Evolutionary conservation across 2,888 invertebrate species (phyloP).

Genomic region (Hesperia comma): DNA sequence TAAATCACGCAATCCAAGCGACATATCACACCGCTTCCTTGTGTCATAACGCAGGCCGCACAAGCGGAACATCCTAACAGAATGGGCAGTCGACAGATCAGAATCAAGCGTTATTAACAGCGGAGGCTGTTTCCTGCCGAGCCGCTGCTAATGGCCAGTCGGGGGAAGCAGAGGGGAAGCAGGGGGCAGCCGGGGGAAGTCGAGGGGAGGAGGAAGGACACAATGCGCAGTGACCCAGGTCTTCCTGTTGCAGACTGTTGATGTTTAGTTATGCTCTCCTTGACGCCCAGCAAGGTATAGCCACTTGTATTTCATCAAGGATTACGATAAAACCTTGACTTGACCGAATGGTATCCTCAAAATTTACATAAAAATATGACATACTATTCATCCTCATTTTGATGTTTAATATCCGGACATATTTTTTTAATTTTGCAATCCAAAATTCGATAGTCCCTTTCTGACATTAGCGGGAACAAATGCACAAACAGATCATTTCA

Average conservation of each 20-base stretch:
- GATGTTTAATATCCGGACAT: too few relatives aligned
- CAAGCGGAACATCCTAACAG: conserved; percentile 41
- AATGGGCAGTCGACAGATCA: conserved; percentile 59
- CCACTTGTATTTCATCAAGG: too few relatives aligned
- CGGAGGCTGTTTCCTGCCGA: conserved; percentile 75
- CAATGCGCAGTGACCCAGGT: conserved; percentile 22
- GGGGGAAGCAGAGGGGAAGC: conserved; percentile 34
- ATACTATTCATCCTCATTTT: too few relatives aligned
- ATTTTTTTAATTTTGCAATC: too few relatives aligned
- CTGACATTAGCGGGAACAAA: too few relatives aligned
- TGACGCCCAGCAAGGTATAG: background rate
- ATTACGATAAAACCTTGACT: too few relatives aligned
- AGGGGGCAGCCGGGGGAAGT: conserved; percentile 2
- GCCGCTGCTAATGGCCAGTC: conserved; percentile 65
- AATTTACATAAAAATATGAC: too few relatives aligned
- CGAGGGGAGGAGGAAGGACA: conserved; percentile 36
- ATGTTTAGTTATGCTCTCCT: conserved; percentile 19
- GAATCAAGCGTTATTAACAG: conserved; percentile 78
- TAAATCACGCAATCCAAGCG: background rate
- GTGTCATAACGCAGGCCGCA: conserved; percentile 25
- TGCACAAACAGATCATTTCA: too few relatives aligned
- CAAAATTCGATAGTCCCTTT: too few relatives aligned
- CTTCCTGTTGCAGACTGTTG: conserved; percentile 31
- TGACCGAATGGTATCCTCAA: too few relatives aligned
- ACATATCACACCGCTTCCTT: conserved; percentile 25